phyloP scores from a whole-genome alignment of 2,888 invertebrate genomes.

The Drosophila demipolita region DNA sequence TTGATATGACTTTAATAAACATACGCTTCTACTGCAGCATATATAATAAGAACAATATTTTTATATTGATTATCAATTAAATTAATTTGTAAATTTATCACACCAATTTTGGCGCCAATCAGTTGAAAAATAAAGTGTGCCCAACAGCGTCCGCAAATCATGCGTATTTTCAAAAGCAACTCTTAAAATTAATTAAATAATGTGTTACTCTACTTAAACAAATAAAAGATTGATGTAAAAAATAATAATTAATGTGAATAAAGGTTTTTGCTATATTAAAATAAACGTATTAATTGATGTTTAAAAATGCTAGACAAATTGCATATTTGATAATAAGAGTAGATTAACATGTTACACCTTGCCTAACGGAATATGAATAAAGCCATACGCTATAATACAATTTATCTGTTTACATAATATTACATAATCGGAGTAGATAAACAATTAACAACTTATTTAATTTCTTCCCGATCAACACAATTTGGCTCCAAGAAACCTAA shows the following conservation, averaged over 20 bases:
- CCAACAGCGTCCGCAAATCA: not conserved
- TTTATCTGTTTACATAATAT: too few species aligned
- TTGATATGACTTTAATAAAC: not conserved
- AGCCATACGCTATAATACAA: not conserved
- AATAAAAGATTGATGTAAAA: not conserved
- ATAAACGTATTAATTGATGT: too few species aligned
- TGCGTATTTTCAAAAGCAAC: not conserved
- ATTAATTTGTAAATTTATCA: not conserved
- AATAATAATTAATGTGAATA: not conserved
- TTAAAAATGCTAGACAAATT: too few species aligned
- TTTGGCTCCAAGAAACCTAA: not conserved
- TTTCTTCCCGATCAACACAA: not conserved
- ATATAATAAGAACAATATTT: not conserved
- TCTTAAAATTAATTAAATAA: not conserved
- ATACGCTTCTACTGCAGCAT: not conserved
- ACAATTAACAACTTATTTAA: not conserved
- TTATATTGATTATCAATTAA: slow-evolving; percentile 1
- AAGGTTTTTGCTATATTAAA: not conserved
- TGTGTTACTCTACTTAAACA: not conserved
- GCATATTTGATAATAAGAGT: too few species aligned
- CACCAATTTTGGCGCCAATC: slow-evolving; percentile 23
- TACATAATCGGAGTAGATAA: not conserved
- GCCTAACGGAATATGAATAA: too few species aligned
- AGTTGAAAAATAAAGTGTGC: slow-evolving; percentile 8
- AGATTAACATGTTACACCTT: too few species aligned